Conservation (phyloP, 2,888 invertebrate species). For the Plebejus argus region DNA sequence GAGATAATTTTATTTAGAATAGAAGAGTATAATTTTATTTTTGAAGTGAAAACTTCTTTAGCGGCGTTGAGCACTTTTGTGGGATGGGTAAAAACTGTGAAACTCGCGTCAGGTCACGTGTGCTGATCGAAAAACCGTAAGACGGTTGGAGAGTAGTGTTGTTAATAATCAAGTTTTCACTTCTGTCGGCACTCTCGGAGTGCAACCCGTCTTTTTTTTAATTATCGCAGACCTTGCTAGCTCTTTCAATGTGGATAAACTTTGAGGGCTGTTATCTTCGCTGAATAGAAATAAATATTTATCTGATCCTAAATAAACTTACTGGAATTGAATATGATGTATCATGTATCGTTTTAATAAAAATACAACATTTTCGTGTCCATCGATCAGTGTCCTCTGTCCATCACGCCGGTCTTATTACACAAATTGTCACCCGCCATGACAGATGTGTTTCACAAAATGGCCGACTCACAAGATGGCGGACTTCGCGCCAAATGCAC, state of each 20-base stretch:
- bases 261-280: background rate
- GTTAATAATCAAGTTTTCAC: too few relatives aligned
- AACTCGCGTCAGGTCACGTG: too few relatives aligned
- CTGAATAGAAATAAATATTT: background rate
- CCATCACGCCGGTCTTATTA: slow-evolving; percentile 18
- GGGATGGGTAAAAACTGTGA: too few relatives aligned
- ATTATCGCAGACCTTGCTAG: too few relatives aligned
- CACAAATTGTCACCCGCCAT: slow-evolving; percentile 22
- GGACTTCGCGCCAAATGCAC: background rate
- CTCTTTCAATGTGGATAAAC: background rate
- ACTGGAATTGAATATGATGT: background rate
- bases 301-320: background rate
- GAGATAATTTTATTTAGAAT: too few relatives aligned
- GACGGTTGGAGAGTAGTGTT: too few relatives aligned
- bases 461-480: slow-evolving; percentile 10
- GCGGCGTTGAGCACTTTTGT: too few relatives aligned
- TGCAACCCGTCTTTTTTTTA: too few relatives aligned
- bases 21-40: too few relatives aligned
- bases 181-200: too few relatives aligned
- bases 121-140: too few relatives aligned
- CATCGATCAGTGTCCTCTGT: slow-evolving; percentile 15
- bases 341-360: slow-evolving; percentile 1
- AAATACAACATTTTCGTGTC: background rate
- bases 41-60: too few relatives aligned
- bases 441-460: slow-evolving; percentile 27